Base-by-base conservation (phyloP, 1,140 invertebrate genomes). In the Drosophila tropicalis region DNA sequence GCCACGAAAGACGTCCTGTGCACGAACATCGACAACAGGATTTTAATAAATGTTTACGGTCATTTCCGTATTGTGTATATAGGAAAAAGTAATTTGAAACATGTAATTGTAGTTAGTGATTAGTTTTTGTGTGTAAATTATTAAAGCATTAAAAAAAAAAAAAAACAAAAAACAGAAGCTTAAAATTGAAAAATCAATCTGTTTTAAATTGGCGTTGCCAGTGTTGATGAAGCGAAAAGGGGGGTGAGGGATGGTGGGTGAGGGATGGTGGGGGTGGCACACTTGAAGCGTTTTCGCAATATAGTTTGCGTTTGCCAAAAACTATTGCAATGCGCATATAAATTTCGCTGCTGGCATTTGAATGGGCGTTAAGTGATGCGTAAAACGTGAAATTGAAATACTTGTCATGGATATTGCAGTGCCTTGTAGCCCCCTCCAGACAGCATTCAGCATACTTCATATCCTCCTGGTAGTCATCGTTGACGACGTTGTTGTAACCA, bases 1-100 rank as follows among this genome's bases (percentile, higher is more conserved):
- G 15, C 87, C 90, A 13, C 78, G 90, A 29, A 90, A 89, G 69
- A 91, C 90, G 9, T 91, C 90, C 62, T 90, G 78, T 64, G 90
- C 58, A 44, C 75, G 90, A 44, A 91, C 90, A 62, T 91, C 90
- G 29, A 90, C 90, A 10, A 91, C 90, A 34, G 90, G 90, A 56
- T 34, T 91, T 17, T 91, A 71, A n/a, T n/a, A 83, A 51, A 51
- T 51, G 22, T 51, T 44, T 51, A 51, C 10, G 19, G 19, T 22
- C 9, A 51, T 12, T 19, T 22, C 44, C 15, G 9, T 25, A 29
- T 6, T 6, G 5, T 54, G 17, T 36, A 1, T 54, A 13, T 44
- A 63, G 17, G 47, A 19, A 5, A 5, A 15, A 6, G 15, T 39
- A 61, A 44, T 61, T 67, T 73, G 9, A 63, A 17, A 58, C 40